phyloP scores from a whole-genome alignment of 2,113 vertebrate species.

The Nycticryphes semicollaris region DNA sequence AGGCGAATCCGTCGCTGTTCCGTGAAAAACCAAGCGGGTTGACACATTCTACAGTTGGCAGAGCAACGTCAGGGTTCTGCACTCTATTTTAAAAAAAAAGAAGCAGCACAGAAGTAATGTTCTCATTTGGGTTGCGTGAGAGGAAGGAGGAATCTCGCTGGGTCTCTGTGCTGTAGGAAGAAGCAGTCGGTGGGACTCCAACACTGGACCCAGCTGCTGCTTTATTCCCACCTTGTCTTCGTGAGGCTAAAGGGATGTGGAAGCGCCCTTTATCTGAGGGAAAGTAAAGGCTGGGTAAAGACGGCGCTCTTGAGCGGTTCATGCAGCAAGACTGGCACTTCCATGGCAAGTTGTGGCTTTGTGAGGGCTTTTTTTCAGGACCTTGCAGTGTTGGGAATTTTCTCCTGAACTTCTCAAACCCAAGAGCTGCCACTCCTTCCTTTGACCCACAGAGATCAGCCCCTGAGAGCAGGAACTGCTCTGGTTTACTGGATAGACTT shows the following conservation, averaged over 20 bases:
- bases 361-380: background rate
- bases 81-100: background rate
- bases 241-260: too few species aligned
- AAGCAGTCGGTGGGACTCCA: background rate
- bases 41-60: background rate
- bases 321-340: background rate
- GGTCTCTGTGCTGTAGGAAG: background rate
- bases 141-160: background rate
- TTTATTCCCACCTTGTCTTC: background rate
- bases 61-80: background rate
- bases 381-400: background rate
- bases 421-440: slow-evolving; percentile 17
- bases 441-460: slow-evolving; percentile 62
- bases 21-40: background rate
- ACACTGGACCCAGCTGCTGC: background rate
- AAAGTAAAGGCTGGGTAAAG: background rate
- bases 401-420: background rate
- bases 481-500: slow-evolving; percentile 68
- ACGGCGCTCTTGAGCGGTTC: background rate
- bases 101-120: background rate
- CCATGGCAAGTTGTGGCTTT: background rate
- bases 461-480: slow-evolving; percentile 78
- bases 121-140: background rate
- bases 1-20: background rate
- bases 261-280: background rate